phyloP scores from a whole-genome alignment of 1,140 invertebrate genomes.

The Leptinotarsa lineolata region DNA sequence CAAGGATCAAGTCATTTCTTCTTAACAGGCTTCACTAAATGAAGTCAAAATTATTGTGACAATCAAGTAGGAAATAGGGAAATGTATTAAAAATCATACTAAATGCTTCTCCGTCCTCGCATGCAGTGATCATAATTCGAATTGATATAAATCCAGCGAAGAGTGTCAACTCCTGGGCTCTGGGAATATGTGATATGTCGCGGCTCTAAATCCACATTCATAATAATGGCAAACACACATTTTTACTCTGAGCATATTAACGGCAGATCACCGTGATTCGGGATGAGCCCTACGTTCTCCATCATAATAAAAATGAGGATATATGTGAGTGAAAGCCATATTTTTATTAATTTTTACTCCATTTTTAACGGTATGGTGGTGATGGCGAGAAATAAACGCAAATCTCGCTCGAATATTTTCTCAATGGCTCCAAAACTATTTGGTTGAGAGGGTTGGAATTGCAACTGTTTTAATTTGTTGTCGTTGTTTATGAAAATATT shows the following conservation, averaged over 20 bases:
- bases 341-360: slow-evolving; percentile 50
- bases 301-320: slow-evolving; percentile 51
- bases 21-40: too few species aligned
- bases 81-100: too few species aligned
- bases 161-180: slow-evolving; percentile 14
- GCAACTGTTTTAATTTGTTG: too few species aligned
- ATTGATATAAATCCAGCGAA: slow-evolving; percentile 15
- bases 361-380: slow-evolving; percentile 40
- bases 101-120: too few species aligned
- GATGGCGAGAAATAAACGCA: neutral
- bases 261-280: slow-evolving; percentile 44
- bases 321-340: slow-evolving; percentile 43
- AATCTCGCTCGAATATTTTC: neutral
- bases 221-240: slow-evolving; percentile 51
- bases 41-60: too few species aligned
- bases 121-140: neutral
- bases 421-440: too few species aligned
- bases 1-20: too few species aligned
- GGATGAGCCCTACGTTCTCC: slow-evolving; percentile 42
- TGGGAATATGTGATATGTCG: slow-evolving; percentile 15
- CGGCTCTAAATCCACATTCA: slow-evolving; percentile 47
- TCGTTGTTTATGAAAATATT: too few species aligned
- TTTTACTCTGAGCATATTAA: slow-evolving; percentile 50
- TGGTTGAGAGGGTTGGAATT: too few species aligned
- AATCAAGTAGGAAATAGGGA: too few species aligned